Conservation (phyloP, 2,888 invertebrate genomes). For the Elegia similella region DNA sequence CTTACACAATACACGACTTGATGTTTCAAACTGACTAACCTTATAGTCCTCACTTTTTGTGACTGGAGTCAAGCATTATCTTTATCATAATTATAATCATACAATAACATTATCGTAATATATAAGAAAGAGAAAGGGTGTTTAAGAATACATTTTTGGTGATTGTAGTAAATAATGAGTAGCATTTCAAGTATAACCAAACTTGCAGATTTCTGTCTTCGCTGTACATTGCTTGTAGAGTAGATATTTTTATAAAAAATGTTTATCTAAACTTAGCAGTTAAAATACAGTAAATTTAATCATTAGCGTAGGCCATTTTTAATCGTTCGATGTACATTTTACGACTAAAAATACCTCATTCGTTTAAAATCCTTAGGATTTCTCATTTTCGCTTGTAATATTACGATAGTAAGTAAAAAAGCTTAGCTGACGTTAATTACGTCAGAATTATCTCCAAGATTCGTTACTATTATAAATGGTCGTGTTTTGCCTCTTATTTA, state of each 20-base stretch:
- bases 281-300: neutral
- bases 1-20: too few species aligned
- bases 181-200: neutral
- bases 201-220: neutral
- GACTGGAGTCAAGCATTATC: too few species aligned
- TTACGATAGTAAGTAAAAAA: constrained; percentile 3
- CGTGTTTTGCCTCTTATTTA: constrained; percentile 1
- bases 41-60: too few species aligned
- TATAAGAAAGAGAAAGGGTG: neutral
- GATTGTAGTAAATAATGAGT: neutral
- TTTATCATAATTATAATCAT: too few species aligned
- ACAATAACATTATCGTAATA: too few species aligned
- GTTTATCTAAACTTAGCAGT: constrained; percentile 4
- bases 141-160: neutral
- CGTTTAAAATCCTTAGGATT: constrained; percentile 16
- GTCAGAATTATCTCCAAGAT: constrained; percentile 5
- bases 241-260: constrained; percentile 13
- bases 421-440: constrained; percentile 17
- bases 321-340: neutral
- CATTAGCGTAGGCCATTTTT: neutral
- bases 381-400: constrained; percentile 1
- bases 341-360: constrained; percentile 15
- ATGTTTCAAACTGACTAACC: too few species aligned
- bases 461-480: constrained; percentile 9
- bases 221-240: constrained; percentile 13